phyloP scores from a whole-genome alignment of 37 sponge, comb jelly and placozoan species.

The Trichoplax adhaerens region DNA sequence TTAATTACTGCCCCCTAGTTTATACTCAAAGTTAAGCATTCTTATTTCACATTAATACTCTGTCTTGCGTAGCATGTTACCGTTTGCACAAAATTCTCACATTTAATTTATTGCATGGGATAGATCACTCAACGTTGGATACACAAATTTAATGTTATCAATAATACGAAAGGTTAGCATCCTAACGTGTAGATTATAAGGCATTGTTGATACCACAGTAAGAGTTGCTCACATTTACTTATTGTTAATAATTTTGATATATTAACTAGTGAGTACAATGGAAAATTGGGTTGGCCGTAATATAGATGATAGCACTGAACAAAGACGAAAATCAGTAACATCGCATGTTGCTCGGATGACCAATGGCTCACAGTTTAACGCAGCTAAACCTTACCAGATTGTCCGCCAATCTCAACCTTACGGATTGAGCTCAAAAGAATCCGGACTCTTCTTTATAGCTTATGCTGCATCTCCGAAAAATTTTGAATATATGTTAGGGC shows the following conservation, averaged over 20 bases:
- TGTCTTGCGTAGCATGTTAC: no score
- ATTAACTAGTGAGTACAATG: slow-evolving; percentile 6
- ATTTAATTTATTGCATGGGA: no score
- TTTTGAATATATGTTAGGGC: slow-evolving; percentile 29
- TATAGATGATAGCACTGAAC: slow-evolving; percentile 26
- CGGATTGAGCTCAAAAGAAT: slow-evolving; percentile 24
- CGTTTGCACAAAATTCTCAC: no score
- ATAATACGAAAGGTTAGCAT: slow-evolving; percentile 15
- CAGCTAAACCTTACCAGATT: slow-evolving; percentile 31
- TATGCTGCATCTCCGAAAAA: slow-evolving; percentile 42
- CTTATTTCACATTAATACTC: no score
- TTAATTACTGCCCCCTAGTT: no score
- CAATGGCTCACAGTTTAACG: slow-evolving; percentile 3
- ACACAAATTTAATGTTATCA: slow-evolving; percentile 23
- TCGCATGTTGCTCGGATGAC: slow-evolving; percentile 45
- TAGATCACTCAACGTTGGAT: slow-evolving; percentile 37
- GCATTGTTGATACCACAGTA: background rate
- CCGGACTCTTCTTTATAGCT: slow-evolving; percentile 44
- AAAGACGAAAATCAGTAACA: slow-evolving; percentile 6
- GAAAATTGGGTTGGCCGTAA: slow-evolving; percentile 37
- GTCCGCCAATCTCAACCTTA: slow-evolving; percentile 41
- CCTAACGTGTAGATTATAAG: background rate
- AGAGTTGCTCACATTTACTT: background rate
- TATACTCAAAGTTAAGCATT: no score
- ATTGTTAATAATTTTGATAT: background rate